phyloP scores from a whole-genome alignment of 2,888 invertebrate species.

The Rhyacophila evoluta region DNA sequence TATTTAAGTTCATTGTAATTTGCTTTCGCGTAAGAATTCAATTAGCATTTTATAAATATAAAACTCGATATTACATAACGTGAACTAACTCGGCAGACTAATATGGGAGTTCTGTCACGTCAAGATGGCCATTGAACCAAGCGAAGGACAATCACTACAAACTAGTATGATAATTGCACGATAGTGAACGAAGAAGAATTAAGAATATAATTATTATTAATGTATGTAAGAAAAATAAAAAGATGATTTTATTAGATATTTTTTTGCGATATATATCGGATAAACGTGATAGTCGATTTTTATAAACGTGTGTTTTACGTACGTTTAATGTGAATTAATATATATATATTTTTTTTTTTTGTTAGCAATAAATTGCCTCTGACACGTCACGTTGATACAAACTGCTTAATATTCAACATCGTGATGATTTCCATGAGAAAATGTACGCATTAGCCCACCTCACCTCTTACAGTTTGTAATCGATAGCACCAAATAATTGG shows the following conservation, averaged over 20 bases:
- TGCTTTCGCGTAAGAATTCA: background rate
- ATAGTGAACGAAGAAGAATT: background rate
- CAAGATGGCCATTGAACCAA: background rate
- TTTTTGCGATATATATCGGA: background rate
- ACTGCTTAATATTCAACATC: constrained; percentile 1
- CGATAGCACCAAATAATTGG: no score
- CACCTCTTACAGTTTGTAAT: no score
- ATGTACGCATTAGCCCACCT: background rate
- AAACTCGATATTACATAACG: background rate
- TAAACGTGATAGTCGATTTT: background rate
- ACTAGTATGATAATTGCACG: background rate
- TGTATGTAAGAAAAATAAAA: background rate
- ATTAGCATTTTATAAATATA: constrained; percentile 18
- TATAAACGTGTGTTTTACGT: constrained; percentile 9
- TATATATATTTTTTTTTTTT: background rate
- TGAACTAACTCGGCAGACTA: background rate
- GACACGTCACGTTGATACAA: background rate
- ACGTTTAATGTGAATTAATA: constrained; percentile 19
- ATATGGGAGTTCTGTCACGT: background rate
- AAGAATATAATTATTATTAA: background rate
- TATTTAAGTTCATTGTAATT: background rate
- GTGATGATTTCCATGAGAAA: constrained; percentile 14
- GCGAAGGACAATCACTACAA: background rate
- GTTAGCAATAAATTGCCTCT: background rate
- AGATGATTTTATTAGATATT: background rate